Base-by-base conservation (phyloP, 2,797 vertebrate species). In the Trachurus trachurus region DNA sequence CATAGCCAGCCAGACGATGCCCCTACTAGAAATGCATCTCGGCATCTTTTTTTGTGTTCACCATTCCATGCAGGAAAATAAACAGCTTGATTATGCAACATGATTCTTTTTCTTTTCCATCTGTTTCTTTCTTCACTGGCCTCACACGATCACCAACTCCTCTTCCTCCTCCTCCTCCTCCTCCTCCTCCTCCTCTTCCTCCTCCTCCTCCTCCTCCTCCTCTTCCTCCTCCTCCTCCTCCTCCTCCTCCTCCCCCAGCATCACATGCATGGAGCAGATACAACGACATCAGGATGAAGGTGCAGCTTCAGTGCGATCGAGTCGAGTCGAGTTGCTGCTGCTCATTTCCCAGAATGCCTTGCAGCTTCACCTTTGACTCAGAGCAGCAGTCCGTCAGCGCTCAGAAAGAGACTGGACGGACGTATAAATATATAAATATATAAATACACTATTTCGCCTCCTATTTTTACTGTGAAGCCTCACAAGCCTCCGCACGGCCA, bases 61-160 rank as follows among this genome's bases (percentile, higher is more conserved):
- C 93, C 94, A 95, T 96, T 93, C 95, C 95, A 96, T 94, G 95
- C 92, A 94, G 95, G 95, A 95, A 95, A 96, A 96, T 96, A 96
- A 96, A 96, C 92, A 90, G 94, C 95, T 96, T 95, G 94, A 95
- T 95, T 93, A 95, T 95, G 94, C 94, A 95, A 95, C 95, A 95
- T 94, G 95, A 87, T 95, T 95, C 94, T 95, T 95, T 94, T 94
- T 93, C 76, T 93, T 94, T 94, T 92, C 87, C 84, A 93, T 93
- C 90, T 85, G 17, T 91, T 92, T 90, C 83, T 90, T 87, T 91
- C 83, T 86, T 78, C 85, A 79, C 87, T 58, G 56, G 70, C 80
- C 83, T 26, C 83, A 80, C 82, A 58, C 81, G 68, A 74, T 85
- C 86, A 68, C 81, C 26, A 1, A 1, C 26, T 26, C 26, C 26